Conservation (phyloP, 2,797 vertebrate species). For the Catharus ustulatus region DNA sequence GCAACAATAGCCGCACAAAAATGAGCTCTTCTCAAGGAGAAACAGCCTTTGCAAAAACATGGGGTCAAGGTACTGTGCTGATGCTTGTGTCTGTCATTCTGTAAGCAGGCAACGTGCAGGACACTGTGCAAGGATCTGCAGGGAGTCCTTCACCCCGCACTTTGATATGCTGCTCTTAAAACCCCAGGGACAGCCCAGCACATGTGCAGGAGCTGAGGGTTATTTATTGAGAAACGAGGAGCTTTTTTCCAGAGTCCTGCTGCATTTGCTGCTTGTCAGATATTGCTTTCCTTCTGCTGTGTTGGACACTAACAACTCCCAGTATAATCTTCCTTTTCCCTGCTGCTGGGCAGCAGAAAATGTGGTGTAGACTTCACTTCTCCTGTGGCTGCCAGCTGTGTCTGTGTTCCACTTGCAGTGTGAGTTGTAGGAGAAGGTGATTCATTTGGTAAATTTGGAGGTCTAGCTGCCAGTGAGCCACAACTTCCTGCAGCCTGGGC, state of each 20-base stretch:
- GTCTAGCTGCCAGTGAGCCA: background rate
- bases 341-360: background rate
- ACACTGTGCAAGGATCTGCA: background rate
- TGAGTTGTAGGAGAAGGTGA: background rate
- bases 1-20: background rate
- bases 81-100: fast-evolving
- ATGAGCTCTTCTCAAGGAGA: background rate
- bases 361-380: background rate
- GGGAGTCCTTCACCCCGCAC: background rate
- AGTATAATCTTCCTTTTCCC: background rate
- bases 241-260: background rate
- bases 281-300: background rate
- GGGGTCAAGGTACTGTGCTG: background rate
- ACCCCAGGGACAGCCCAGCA: background rate
- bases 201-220: fast-evolving
- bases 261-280: background rate
- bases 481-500: background rate
- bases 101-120: background rate
- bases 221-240: background rate
- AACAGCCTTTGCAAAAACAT: background rate
- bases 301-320: background rate
- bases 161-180: background rate
- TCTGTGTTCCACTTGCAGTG: background rate
- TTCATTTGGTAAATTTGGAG: background rate
- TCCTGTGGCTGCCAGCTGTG: fast-evolving